Conservation (phyloP, 2,888 invertebrate genomes). For the Philonicus albiceps region DNA sequence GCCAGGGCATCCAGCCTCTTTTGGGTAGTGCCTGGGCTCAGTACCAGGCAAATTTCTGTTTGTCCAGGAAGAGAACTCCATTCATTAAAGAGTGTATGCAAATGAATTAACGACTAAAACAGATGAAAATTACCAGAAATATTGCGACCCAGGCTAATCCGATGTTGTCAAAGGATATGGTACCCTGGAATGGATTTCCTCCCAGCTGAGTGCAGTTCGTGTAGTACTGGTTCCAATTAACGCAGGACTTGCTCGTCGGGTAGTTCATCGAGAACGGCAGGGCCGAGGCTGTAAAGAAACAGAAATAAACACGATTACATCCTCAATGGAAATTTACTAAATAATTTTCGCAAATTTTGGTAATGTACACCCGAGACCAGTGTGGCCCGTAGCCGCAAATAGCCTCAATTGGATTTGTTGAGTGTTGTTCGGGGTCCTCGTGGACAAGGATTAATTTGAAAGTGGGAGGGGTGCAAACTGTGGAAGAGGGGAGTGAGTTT, state of each 20-base stretch:
- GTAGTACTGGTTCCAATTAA: slow-evolving; percentile 99
- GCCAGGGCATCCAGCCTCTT: not conserved
- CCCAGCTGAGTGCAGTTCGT: slow-evolving; percentile 92
- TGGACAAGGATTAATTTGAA: not conserved
- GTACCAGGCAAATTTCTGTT: not conserved
- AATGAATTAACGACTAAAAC: slow-evolving; percentile 31
- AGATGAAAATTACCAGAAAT: slow-evolving; percentile 83
- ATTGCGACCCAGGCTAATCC: slow-evolving; percentile 99
- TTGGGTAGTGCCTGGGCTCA: not conserved
- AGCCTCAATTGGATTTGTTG: not conserved
- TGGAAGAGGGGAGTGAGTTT: not conserved
- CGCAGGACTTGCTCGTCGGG: slow-evolving; percentile 80
- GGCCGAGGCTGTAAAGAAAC: slow-evolving; percentile 54
- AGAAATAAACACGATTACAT: not conserved
- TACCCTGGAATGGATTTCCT: slow-evolving; percentile 97
- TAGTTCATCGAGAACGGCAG: slow-evolving; percentile 66
- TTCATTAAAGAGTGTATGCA: slow-evolving; percentile 3
- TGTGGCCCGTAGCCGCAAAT: not conserved
- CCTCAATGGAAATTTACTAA: not conserved
- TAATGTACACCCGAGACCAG: not conserved
- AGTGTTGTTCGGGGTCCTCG: not conserved
- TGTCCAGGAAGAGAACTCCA: not conserved
- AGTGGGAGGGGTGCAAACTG: not conserved
- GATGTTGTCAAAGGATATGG: slow-evolving; percentile 99
- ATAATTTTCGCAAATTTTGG: not conserved